Evolutionary conservation across 2,113 vertebrate species (phyloP), one percentile per base, ranked within the genome.

Genomic region (Mionectes macconnelli): DNA sequence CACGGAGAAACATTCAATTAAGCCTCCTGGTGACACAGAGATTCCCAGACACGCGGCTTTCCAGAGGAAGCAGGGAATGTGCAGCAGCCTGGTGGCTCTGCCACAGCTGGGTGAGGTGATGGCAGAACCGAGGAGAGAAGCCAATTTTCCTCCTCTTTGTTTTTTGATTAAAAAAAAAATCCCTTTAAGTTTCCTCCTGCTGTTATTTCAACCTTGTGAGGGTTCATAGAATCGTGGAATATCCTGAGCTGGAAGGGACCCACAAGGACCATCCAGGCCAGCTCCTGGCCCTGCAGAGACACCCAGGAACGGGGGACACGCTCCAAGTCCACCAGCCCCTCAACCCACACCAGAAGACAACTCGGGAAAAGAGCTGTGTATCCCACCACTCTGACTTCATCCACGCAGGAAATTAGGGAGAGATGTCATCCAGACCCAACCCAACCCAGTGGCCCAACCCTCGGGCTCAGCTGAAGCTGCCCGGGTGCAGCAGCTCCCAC

Each of bases 291-390:
- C 20, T 50, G 42, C 57, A 14, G 50, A 37, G 30, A 56, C 35
- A n/a, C 8, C 76, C 9, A 25, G 66, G 57, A 49, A 60, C 0
- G 1, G 12, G 10, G 12, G 19, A 66, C 19, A 14, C 0, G 0
- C 25, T 49, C 68, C 52, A 56, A 19, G 47, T 33, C 53, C 63
- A 28, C 19, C 68, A 33, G 35, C 62, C 50, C 49, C 57, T 42
- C 24, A 30, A 35, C 24, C 35, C 8, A 0, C 9, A 25, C 13
- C 42, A 27, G 64, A 49, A 47, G 45, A 74, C 40, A 60, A 10
- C 28, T 66, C 24, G 10, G 33, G 63, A 44, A 55, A 19, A 70
- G 35, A 25, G 44, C 30, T 27, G 23, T 1, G 0, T 6, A 42
- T 33, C 62, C 72, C 17, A 0, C 2, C 21, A 24, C 22, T 24